A percentile compares a stretch with the other conserved stretches of the same genome.
Conservation (phyloP, 2,797 vertebrate species). For the Muscicapa striata region DNA sequence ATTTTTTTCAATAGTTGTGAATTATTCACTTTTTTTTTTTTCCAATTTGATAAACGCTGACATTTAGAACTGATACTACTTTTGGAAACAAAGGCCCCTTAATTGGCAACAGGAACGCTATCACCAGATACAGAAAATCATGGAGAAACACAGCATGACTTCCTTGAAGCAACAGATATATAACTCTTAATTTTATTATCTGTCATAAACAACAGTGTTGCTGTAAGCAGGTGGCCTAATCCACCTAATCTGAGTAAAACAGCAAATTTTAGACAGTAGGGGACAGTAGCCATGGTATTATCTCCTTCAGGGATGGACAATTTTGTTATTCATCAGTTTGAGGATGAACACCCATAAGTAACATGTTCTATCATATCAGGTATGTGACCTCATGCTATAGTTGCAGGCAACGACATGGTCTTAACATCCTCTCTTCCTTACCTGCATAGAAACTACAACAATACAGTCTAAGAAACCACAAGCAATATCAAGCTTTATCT, state of each 20-base stretch:
- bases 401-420: background rate
- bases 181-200: background rate
- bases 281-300: background rate
- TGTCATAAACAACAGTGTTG: background rate
- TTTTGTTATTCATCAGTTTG: background rate
- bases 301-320: background rate
- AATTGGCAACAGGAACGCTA: background rate
- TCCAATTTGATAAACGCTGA: background rate
- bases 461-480: background rate
- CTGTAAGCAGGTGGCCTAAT: background rate
- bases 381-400: background rate
- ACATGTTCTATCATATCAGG: background rate
- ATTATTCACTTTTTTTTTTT: background rate
- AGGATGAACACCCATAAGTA: background rate
- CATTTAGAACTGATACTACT: background rate
- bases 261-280: background rate
- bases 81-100: background rate
- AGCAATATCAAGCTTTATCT: background rate
- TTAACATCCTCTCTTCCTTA: background rate
- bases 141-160: background rate
- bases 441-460: background rate
- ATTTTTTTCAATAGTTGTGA: background rate
- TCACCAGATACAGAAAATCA: background rate
- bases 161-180: background rate
- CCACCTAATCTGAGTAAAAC: background rate